Conservation (phyloP, 2,797 vertebrate genomes). For the Falco columbarius region DNA sequence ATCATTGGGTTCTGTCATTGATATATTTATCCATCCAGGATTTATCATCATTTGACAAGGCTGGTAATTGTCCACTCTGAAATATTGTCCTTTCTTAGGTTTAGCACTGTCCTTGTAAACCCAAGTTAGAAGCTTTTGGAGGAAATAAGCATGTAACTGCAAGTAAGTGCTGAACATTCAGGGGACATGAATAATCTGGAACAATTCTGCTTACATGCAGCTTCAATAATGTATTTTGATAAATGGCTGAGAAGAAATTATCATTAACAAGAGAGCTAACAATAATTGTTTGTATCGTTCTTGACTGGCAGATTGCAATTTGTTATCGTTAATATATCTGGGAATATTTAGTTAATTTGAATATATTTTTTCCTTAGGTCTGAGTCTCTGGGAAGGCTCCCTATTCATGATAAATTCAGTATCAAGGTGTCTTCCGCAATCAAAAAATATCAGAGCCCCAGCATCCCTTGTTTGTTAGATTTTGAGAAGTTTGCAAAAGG, state of each 20-base stretch:
- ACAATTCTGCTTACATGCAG: not conserved
- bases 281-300: not conserved
- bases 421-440: slow-evolving; percentile 34
- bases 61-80: not conserved
- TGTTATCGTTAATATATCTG: not conserved
- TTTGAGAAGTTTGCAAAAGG: slow-evolving; percentile 67
- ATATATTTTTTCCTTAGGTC: slow-evolving; percentile 26
- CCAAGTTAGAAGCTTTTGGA: not conserved
- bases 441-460: slow-evolving; percentile 35
- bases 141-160: not conserved
- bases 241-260: not conserved
- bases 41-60: not conserved
- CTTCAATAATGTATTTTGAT: not conserved
- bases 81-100: not conserved
- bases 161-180: not conserved
- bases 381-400: slow-evolving; percentile 51
- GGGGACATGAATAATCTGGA: not conserved
- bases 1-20: not conserved
- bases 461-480: slow-evolving; percentile 67
- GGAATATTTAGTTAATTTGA: not conserved
- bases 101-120: not conserved
- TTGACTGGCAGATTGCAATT: not conserved
- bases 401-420: slow-evolving; percentile 19
- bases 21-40: not conserved
- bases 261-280: not conserved